Percentiles rank a stretch among this genome's conserved stretches.
Conservation (phyloP, 1,140 invertebrate genomes). For the Nebria ingens region DNA sequence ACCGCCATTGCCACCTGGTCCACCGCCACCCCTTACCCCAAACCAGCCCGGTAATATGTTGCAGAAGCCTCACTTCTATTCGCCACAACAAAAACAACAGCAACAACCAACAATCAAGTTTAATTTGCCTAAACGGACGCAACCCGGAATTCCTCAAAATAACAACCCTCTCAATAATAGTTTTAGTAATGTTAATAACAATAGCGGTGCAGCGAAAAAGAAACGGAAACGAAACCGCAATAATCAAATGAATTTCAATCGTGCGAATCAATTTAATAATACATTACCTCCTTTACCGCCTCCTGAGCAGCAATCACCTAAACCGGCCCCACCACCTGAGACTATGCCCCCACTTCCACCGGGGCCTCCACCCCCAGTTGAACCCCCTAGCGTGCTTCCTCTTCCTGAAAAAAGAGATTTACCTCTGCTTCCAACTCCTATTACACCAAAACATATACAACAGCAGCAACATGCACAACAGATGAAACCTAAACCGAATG, state of each 20-base stretch:
- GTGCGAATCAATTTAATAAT: slow-evolving; percentile 30
- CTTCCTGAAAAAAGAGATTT: slow-evolving; percentile 21
- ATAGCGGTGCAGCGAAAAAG: slow-evolving; percentile 54
- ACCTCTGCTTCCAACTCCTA: slow-evolving; percentile 13
- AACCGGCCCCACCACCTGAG: slow-evolving; percentile 34
- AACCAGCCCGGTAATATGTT: slow-evolving; percentile 14
- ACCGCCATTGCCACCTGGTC: slow-evolving; percentile 27
- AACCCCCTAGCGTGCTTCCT: slow-evolving; percentile 38
- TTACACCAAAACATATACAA: slow-evolving; percentile 11
- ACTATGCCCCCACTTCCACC: slow-evolving; percentile 40
- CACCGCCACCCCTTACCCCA: slow-evolving; percentile 27
- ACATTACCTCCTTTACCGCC: slow-evolving; percentile 47
- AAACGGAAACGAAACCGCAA: slow-evolving; percentile 64
- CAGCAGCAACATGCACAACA: not conserved
- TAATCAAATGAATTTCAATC: slow-evolving; percentile 34
- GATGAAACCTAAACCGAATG: slow-evolving; percentile 18
- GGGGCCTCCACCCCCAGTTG: slow-evolving; percentile 37
- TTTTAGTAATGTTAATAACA: slow-evolving; percentile 30
- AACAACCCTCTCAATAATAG: slow-evolving; percentile 10
- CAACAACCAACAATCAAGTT: slow-evolving; percentile 29
- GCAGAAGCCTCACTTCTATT: slow-evolving; percentile 19
- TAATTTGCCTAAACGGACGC: slow-evolving; percentile 33
- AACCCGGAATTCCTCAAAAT: slow-evolving; percentile 27
- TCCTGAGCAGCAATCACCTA: slow-evolving; percentile 30
- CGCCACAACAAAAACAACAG: slow-evolving; percentile 15